Percentiles rank a stretch among this genome's conserved stretches.
Conservation (phyloP, 92 coral and sea anemone species). For the Parazoanthus darwini region DNA sequence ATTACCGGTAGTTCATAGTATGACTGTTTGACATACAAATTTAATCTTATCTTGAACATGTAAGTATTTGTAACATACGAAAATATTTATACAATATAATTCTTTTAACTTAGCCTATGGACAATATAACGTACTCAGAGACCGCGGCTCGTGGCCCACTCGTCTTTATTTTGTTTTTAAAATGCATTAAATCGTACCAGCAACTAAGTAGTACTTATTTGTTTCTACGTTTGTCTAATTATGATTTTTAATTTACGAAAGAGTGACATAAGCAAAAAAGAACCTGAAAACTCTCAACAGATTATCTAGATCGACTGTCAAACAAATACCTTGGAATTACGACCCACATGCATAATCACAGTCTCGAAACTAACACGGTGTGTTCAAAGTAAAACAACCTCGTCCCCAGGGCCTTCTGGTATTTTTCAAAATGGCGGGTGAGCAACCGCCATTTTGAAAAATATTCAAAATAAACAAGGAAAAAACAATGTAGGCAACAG, state of each 20-base stretch:
- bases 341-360: background rate
- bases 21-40: background rate
- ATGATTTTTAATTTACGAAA: background rate
- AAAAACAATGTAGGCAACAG: background rate
- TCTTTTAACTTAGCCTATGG: conserved; percentile 15
- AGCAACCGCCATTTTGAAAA: too few species aligned
- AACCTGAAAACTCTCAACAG: background rate
- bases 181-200: background rate
- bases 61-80: background rate
- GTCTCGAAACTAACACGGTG: background rate
- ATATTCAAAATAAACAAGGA: too few species aligned
- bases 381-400: too few species aligned
- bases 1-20: background rate
- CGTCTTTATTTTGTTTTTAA: background rate
- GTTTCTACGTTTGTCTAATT: background rate
- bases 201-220: background rate
- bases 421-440: too few species aligned
- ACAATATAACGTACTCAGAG: background rate
- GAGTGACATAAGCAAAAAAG: background rate
- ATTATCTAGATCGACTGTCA: background rate
- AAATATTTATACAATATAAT: conserved; percentile 15
- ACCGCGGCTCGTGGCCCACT: background rate
- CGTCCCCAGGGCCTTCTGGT: too few species aligned
- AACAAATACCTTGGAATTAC: too few species aligned
- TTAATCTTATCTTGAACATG: conserved; percentile 6